These are phyloP conservation scores for Mesoligia furuncula DNA, from an alignment of 2,888 invertebrate genomes.

Conservation along the genomic window DNA sequence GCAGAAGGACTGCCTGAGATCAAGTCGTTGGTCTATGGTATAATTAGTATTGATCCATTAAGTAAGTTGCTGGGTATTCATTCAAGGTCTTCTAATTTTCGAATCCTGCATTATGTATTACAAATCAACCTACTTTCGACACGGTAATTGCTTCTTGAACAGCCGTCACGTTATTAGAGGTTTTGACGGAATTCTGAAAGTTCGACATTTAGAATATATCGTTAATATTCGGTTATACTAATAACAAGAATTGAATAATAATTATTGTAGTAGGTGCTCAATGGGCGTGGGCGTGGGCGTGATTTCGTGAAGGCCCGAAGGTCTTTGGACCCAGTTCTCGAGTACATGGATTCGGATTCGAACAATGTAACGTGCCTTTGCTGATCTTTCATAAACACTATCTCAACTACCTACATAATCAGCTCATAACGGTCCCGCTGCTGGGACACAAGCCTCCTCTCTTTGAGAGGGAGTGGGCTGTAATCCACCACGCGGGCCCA, in stretches of 20 bases:
- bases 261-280: not conserved
- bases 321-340: no score
- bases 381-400: not conserved
- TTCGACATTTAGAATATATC: conserved; percentile 44
- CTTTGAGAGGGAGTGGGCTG: not conserved
- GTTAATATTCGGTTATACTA: conserved; percentile 3
- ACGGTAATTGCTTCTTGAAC: conserved; percentile 69
- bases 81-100: conserved; percentile 21
- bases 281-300: no score
- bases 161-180: conserved; percentile 56
- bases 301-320: not conserved
- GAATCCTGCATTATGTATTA: conserved; percentile 59
- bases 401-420: not conserved
- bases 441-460: not conserved
- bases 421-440: not conserved
- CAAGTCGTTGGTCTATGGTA: not conserved
- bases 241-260: conserved; percentile 17
- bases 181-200: conserved; percentile 59
- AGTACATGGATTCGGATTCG: not conserved
- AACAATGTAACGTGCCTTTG: not conserved
- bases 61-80: not conserved
- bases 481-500: not conserved
- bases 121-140: conserved; percentile 65
- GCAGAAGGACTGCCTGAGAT: not conserved
- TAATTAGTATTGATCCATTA: conserved; percentile 10